Conservation (phyloP, 2,113 vertebrate genomes). For the Pontoporia blainvillei region DNA sequence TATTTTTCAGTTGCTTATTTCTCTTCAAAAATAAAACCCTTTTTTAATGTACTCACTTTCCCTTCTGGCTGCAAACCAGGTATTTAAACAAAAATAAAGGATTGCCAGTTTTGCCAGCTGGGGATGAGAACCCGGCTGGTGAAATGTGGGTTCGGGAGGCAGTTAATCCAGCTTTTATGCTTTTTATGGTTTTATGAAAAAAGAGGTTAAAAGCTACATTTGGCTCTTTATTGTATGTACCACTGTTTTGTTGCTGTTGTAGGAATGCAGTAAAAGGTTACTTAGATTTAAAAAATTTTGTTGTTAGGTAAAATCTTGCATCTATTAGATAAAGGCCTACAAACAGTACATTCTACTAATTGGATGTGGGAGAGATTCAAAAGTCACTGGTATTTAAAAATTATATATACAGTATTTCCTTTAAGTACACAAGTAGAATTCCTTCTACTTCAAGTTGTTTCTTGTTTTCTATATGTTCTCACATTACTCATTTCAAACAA, state of each 20-base stretch:
- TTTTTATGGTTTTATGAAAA: slow-evolving; percentile 86
- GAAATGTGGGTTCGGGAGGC: slow-evolving; percentile 80
- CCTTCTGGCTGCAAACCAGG: slow-evolving; percentile 83
- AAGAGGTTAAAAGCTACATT: slow-evolving; percentile 84
- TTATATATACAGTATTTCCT: not conserved
- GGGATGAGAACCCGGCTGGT: slow-evolving; percentile 86
- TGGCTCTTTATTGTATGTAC: slow-evolving; percentile 78
- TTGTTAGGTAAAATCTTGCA: slow-evolving; percentile 74
- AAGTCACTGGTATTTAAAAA: slow-evolving; percentile 46
- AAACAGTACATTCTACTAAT: slow-evolving; percentile 48
- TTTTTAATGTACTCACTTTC: slow-evolving; percentile 79
- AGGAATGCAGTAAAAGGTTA: slow-evolving; percentile 79
- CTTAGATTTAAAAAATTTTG: slow-evolving; percentile 70
- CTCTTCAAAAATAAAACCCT: slow-evolving; percentile 73
- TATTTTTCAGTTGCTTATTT: slow-evolving; percentile 74
- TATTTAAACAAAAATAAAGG: slow-evolving; percentile 86
- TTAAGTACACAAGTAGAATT: not conserved
- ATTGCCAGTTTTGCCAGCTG: slow-evolving; percentile 87
- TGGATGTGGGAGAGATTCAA: slow-evolving; percentile 29
- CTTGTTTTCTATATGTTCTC: slow-evolving; percentile 22
- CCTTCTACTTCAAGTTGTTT: not conserved
- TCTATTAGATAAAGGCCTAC: slow-evolving; percentile 68
- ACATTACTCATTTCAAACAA: not conserved
- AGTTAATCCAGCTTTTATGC: slow-evolving; percentile 86
- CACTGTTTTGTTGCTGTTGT: slow-evolving; percentile 78